A percentile compares a stretch with the other conserved stretches of the same genome.
Evolutionary conservation across 2,888 invertebrate species (phyloP).

Genomic region (Volucella inflata): DNA sequence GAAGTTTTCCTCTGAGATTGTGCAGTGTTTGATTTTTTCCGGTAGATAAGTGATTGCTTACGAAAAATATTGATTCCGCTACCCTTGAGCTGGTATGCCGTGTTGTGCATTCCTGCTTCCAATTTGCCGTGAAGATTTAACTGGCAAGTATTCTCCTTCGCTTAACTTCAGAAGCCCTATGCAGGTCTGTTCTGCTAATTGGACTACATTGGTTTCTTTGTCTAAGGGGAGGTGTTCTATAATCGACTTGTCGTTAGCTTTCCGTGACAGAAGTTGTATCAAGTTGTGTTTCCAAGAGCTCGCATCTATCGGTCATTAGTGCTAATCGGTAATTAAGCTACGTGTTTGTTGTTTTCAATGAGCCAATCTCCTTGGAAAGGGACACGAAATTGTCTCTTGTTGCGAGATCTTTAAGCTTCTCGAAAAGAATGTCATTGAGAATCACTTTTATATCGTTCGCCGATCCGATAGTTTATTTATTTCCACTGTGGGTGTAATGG

Average conservation of each 20-base stretch:
- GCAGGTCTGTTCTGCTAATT: constrained; percentile 28
- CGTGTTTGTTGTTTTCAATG: no score
- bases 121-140: constrained; percentile 9
- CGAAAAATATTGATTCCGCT: background rate
- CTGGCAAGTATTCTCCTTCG: background rate
- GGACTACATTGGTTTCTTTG: constrained; percentile 12
- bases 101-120: background rate
- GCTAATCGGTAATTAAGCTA: background rate
- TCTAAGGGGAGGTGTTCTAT: constrained; percentile 31
- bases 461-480: no score
- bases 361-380: no score
- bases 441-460: no score
- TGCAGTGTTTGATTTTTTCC: no score
- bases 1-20: background rate
- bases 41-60: background rate
- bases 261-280: no score
- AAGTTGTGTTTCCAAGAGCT: constrained; percentile 6
- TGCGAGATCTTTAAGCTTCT: no score
- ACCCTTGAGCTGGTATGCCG: background rate
- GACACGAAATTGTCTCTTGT: no score
- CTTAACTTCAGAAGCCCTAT: constrained; percentile 17
- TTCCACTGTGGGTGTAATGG: no score
- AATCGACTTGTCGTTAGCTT: constrained; percentile 6
- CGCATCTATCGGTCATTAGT: constrained; percentile 7
- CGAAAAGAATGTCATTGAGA: no score